A percentile compares a stretch with the other conserved stretches of the same genome.
Evolutionary conservation across 2,797 vertebrate genomes (phyloP).

Genomic region (Anguilla pacifica): DNA sequence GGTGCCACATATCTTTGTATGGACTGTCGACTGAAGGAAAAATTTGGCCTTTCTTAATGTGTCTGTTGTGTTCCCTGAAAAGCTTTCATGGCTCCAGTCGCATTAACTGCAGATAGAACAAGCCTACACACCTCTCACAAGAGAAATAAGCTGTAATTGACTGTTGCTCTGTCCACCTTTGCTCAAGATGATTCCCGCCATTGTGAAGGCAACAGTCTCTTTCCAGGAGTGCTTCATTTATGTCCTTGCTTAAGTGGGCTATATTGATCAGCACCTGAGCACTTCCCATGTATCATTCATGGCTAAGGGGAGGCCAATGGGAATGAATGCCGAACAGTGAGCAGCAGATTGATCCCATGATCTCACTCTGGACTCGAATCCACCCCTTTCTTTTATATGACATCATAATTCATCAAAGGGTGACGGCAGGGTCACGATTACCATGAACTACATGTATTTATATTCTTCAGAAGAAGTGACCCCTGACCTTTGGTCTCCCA

Average conservation of each 20-base stretch:
- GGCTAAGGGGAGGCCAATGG: background rate
- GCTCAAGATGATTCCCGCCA: background rate
- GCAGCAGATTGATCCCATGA: background rate
- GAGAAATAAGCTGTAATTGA: background rate
- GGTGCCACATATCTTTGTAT: background rate
- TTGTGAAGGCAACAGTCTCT: background rate
- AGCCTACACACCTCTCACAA: background rate
- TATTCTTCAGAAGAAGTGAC: background rate
- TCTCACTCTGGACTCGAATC: background rate
- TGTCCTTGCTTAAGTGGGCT: background rate
- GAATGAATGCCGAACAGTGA: background rate
- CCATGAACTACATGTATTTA: conserved; percentile 13
- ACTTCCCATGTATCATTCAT: background rate
- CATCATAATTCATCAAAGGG: conserved; percentile 13
- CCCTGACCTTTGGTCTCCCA: background rate
- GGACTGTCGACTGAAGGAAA: background rate
- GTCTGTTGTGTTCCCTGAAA: background rate
- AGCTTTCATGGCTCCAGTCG: background rate
- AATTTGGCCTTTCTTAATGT: background rate
- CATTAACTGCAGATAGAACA: background rate
- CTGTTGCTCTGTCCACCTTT: background rate
- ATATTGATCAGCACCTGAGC: conserved; percentile 1
- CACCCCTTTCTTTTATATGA: background rate
- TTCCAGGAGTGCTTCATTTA: background rate
- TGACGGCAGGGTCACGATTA: conserved; percentile 13